Percentiles rank a stretch among this genome's conserved stretches.
Evolutionary conservation across 1,140 invertebrate genomes (phyloP).

Genomic region (Heliconius congener): DNA sequence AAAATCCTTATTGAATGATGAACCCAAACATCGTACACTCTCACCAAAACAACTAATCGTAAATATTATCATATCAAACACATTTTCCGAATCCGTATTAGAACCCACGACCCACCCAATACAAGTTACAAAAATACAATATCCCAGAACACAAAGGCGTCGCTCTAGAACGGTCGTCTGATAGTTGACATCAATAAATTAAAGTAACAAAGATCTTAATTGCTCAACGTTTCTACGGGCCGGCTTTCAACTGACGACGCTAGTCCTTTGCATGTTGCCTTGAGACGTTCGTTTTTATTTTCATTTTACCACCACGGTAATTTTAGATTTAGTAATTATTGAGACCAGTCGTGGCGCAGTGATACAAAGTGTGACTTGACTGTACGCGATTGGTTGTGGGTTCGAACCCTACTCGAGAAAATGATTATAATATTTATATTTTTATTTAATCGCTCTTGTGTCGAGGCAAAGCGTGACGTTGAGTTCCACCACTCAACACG

Average conservation of each 20-base stretch:
- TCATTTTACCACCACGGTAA: neutral
- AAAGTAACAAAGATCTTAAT: slow-evolving; percentile 12
- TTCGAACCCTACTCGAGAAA: no score
- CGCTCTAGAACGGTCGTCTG: neutral
- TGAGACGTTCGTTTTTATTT: neutral
- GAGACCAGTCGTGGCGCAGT: neutral
- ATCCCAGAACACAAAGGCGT: neutral
- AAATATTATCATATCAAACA: neutral
- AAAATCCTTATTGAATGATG: neutral
- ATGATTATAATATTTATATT: no score
- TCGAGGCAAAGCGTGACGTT: no score
- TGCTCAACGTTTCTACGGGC: slow-evolving; percentile 9
- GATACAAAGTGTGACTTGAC: no score
- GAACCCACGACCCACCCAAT: neutral
- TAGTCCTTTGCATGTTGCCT: slow-evolving; percentile 12
- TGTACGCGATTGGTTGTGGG: no score
- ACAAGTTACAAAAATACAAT: neutral
- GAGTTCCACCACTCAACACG: no score
- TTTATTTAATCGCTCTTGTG: no score
- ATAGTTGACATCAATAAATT: slow-evolving; percentile 14
- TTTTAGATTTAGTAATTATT: neutral
- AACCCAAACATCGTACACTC: neutral
- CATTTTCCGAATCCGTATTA: neutral
- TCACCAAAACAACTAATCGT: neutral
- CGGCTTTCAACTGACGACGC: neutral